Evolutionary conservation across 2,888 invertebrate genomes (phyloP).

Genomic region (Leptinotarsa tumamoca): DNA sequence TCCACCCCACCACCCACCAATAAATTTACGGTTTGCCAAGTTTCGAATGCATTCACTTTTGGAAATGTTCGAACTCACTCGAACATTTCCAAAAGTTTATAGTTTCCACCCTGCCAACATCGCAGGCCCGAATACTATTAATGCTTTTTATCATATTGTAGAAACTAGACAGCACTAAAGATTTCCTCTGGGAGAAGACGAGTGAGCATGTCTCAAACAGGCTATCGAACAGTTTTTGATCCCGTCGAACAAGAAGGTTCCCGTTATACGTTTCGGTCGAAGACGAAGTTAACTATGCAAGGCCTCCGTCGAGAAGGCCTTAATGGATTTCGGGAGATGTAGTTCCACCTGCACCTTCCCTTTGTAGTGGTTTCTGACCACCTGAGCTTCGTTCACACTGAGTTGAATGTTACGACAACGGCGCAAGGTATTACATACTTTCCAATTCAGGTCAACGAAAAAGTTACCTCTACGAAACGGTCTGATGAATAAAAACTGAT

Average conservation of each 20-base stretch:
- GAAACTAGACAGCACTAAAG: constrained; percentile 25
- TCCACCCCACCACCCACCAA: neutral
- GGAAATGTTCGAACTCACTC: neutral
- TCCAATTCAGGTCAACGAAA: neutral
- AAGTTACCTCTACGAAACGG: too few relatives aligned
- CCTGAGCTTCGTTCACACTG: constrained; percentile 30
- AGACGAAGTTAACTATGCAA: constrained; percentile 45
- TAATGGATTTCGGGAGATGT: constrained; percentile 42
- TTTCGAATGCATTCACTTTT: neutral
- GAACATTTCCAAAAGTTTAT: constrained; percentile 11
- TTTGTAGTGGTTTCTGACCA: constrained; percentile 42
- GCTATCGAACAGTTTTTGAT: constrained; percentile 51
- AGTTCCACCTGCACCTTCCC: constrained; percentile 36
- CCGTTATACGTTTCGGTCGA: constrained; percentile 20
- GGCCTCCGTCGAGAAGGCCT: constrained; percentile 37
- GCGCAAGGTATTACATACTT: neutral
- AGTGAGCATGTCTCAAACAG: constrained; percentile 38
- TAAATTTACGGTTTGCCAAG: neutral
- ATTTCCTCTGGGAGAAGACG: constrained; percentile 33
- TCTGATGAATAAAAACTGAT: too few relatives aligned
- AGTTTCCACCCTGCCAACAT: constrained; percentile 15
- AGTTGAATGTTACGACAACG: neutral
- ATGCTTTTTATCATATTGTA: constrained; percentile 42
- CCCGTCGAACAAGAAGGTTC: constrained; percentile 30
- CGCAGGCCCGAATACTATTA: constrained; percentile 32